Base-by-base conservation (phyloP, 35 echinoderm and acorn worm species). In the Lytechinus variegatus region DNA sequence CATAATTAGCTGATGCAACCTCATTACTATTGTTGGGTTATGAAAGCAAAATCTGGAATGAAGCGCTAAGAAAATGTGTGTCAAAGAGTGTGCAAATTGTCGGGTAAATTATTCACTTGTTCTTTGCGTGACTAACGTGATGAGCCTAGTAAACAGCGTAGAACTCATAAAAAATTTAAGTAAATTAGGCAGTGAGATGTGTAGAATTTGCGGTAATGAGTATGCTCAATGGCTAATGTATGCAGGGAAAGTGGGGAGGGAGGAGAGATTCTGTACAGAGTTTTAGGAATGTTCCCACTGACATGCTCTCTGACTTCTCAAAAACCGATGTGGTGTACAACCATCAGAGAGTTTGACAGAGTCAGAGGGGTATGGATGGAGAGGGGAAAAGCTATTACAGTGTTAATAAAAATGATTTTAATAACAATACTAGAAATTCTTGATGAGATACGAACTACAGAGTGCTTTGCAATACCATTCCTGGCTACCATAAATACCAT, bases 171-270 rank as follows among this genome's bases (percentile, higher is more conserved):
- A 90, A 90, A 90, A 90, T 90, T 90, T 21, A 90, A 90, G 88
- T 90, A 90, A 90, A 90, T 90, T 90, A 90, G 88, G 88, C 52
- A 90, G 88, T 90, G 52, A 90, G 52, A 90, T 90, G 88, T 90
- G 88, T 51, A 90, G 88, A 90, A 52, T 90, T 90, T 52, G 29
- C 52, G 88, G 88, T 90, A 90, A 90, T 54, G 88, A 90, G 28
- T 90, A 29, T 44, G 66, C 88, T 52, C 29, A 29, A 90, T 90
- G 88, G 88, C 29, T 90, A 54, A 90, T 90, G 28, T 90, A 90
- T 90, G 88, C 88, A 90, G 4, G n/a, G 27, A 10, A 21, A 90
- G 13, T 52, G 52, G 52, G 29, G n/a, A 44, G 52, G 28, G 88
- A 79, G 66, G 66, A 79, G 66, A 79, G 66, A 79, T 79, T 79